Conservation (phyloP, 1,140 invertebrate species). For the Ips nitidus region DNA sequence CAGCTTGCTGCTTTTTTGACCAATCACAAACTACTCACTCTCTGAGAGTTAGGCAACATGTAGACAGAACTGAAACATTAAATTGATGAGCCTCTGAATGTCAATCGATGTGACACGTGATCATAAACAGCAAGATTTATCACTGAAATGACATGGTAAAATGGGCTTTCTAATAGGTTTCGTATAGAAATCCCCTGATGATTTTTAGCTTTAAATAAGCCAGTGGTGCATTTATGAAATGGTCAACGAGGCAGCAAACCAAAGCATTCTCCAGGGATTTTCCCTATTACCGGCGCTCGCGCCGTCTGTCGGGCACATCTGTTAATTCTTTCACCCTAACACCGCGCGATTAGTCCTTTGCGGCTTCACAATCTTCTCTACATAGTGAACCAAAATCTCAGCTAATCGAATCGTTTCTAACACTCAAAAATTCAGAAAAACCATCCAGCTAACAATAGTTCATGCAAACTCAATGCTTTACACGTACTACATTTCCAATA, state of each 20-base stretch:
- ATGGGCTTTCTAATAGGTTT: constrained; percentile 1
- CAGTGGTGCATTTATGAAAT: constrained; percentile 27
- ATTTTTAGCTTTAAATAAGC: constrained; percentile 26
- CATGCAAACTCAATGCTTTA: neutral
- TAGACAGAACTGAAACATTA: too few species aligned
- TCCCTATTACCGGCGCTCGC: constrained; percentile 48
- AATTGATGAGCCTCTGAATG: too few species aligned
- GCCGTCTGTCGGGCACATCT: constrained; percentile 52
- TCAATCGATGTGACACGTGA: too few species aligned
- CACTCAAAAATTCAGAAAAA: too few species aligned
- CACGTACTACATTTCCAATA: neutral
- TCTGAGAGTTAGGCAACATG: too few species aligned
- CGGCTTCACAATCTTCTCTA: constrained; percentile 17
- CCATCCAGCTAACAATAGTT: too few species aligned
- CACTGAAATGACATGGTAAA: neutral
- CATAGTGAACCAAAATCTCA: neutral
- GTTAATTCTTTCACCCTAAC: constrained; percentile 51
- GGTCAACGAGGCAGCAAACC: constrained; percentile 43
- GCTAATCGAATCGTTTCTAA: too few species aligned
- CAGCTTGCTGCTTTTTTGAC: too few species aligned
- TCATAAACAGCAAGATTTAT: too few species aligned
- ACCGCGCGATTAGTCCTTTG: constrained; percentile 17
- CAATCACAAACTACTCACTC: too few species aligned
- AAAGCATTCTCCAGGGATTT: constrained; percentile 43
- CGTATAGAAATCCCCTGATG: constrained; percentile 15